Percentiles rank a stretch among this genome's conserved stretches.
These are phyloP conservation scores for Steinernema carpocapsae DNA, from an alignment of 2,888 invertebrate species.

Conservation along the genomic window DNA sequence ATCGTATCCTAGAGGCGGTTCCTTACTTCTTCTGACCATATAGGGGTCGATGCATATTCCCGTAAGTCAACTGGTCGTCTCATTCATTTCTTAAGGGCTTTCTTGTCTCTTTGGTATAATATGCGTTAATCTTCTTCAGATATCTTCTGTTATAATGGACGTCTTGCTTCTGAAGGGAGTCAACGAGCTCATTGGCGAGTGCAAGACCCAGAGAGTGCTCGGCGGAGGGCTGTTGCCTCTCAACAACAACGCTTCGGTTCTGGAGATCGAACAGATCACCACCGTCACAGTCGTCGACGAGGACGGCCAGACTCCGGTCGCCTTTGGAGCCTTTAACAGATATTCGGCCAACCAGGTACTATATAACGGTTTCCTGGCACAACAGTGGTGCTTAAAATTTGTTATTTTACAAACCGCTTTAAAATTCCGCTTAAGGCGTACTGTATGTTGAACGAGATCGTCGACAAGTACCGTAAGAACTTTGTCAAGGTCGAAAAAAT, in stretches of 20 bases:
- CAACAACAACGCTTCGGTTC: conserved; percentile 63
- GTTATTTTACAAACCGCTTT: too few relatives aligned
- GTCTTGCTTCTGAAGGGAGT: background rate
- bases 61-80: background rate
- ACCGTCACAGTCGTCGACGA: conserved; percentile 56
- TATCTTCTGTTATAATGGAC: background rate
- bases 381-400: too few relatives aligned
- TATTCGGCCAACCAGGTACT: conserved; percentile 56
- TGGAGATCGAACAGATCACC: conserved; percentile 50
- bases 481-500: conserved; percentile 55
- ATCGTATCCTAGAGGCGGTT: conserved; percentile 33
- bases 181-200: background rate
- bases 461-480: conserved; percentile 53
- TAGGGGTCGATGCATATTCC: conserved; percentile 32
- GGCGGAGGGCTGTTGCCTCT: conserved; percentile 57
- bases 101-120: background rate
- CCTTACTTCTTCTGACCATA: conserved; percentile 8
- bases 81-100: background rate
- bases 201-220: conserved; percentile 52
- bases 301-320: conserved; percentile 49
- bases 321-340: conserved; percentile 60
- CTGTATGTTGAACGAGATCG: conserved; percentile 58
- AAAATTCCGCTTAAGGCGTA: conserved; percentile 51
- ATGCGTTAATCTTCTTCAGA: background rate
- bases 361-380: background rate